Conservation (phyloP, 2,797 vertebrate genomes). For the Chaenodraco wilsoni region DNA sequence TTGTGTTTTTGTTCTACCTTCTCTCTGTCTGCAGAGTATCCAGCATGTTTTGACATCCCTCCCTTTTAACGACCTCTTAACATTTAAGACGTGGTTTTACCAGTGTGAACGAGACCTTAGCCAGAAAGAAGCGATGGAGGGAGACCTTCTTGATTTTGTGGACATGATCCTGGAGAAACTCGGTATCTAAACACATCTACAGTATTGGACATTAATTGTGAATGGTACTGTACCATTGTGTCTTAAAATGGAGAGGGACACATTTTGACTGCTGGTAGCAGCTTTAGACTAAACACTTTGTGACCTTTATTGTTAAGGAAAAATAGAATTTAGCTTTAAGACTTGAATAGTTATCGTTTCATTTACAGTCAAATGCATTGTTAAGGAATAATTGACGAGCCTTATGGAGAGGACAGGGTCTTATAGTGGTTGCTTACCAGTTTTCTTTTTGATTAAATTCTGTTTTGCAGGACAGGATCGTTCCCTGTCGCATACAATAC, state of each 20-base stretch:
- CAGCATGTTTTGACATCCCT: conserved; percentile 44
- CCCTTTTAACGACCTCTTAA: conserved; percentile 27
- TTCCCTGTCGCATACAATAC: conserved; percentile 52
- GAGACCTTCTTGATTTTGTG: conserved; percentile 77
- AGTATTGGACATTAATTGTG: too few relatives aligned
- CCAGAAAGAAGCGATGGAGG: conserved; percentile 38
- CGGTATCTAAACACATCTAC: conserved; percentile 55
- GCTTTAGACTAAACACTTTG: background rate
- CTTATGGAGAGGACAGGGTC: background rate
- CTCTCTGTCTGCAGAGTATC: conserved; percentile 62
- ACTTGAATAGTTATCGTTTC: background rate
- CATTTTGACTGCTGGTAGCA: background rate
- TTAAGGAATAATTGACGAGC: background rate
- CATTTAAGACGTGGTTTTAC: conserved; percentile 60
- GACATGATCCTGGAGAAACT: conserved; percentile 71
- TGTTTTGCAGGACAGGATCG: conserved; percentile 58
- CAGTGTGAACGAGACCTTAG: conserved; percentile 23
- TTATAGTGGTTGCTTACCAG: background rate
- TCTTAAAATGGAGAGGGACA: background rate
- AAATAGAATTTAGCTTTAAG: background rate
- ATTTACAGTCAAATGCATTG: background rate
- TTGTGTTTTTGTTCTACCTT: background rate
- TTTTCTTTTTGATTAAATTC: background rate
- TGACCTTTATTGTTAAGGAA: background rate
- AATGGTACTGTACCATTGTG: background rate